phyloP scores from a whole-genome alignment of 2,888 invertebrate species.

The Protula sp. region DNA sequence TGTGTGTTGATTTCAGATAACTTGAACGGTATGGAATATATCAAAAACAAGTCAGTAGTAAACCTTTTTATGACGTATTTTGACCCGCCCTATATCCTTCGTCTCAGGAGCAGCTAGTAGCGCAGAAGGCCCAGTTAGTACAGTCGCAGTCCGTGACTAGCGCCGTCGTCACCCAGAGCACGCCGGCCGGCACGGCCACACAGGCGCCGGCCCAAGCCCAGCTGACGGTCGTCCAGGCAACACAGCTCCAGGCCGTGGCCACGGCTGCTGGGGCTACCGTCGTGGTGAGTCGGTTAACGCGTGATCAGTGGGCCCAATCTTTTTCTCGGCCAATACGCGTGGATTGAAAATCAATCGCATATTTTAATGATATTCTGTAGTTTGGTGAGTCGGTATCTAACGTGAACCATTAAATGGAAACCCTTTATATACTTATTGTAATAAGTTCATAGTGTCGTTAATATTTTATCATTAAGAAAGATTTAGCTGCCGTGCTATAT shows the following conservation, averaged over 20 bases:
- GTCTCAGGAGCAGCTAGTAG: neutral
- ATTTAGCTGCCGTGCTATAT: too few species aligned
- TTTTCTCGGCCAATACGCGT: too few species aligned
- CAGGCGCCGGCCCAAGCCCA: neutral
- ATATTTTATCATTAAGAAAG: too few species aligned
- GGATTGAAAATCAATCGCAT: neutral
- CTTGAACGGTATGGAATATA: too few species aligned
- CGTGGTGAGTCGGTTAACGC: constrained; percentile 24
- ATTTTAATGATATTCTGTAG: neutral
- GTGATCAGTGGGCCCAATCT: too few species aligned
- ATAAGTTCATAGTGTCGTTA: too few species aligned
- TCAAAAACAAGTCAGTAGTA: too few species aligned
- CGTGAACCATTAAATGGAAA: too few species aligned
- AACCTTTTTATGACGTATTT: too few species aligned
- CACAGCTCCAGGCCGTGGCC: constrained; percentile 31
- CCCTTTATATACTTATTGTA: too few species aligned
- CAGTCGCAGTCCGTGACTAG: neutral
- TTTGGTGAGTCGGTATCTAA: neutral
- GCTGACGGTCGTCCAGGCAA: constrained; percentile 6
- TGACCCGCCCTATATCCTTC: too few species aligned
- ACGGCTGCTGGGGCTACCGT: constrained; percentile 30
- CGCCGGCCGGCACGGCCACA: neutral
- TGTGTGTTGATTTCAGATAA: too few species aligned
- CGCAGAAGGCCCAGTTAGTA: neutral
- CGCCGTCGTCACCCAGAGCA: neutral